phyloP scores from a whole-genome alignment of 2,888 invertebrate genomes.

The Periphyllus acericola region DNA sequence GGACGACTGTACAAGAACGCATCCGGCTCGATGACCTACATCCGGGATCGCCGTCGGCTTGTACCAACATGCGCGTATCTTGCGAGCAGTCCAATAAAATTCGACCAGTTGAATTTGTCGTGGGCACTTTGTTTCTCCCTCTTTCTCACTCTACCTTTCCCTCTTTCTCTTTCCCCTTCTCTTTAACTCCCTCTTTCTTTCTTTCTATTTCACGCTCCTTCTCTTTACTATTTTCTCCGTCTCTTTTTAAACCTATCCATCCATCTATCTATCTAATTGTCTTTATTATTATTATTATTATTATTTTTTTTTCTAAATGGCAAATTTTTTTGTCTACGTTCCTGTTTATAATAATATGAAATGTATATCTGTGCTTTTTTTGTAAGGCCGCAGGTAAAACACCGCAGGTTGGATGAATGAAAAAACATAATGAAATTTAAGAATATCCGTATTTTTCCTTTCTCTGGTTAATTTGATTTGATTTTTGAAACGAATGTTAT shows the following conservation, averaged over 20 bases:
- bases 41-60: conserved; percentile 57
- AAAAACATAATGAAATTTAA: too few relatives aligned
- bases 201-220: background rate
- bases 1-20: conserved; percentile 48
- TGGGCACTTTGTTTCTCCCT: background rate
- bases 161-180: background rate
- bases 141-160: background rate
- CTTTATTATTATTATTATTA: background rate
- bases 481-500: too few relatives aligned
- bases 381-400: too few relatives aligned
- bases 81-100: conserved; percentile 46
- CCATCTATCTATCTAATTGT: background rate
- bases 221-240: background rate
- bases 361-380: too few relatives aligned
- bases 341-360: too few relatives aligned
- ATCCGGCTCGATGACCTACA: conserved; percentile 62
- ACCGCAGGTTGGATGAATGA: too few relatives aligned
- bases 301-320: too few relatives aligned
- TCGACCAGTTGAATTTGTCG: conserved; percentile 56
- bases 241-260: background rate
- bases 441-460: too few relatives aligned
- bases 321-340: too few relatives aligned
- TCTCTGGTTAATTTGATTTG: too few relatives aligned
- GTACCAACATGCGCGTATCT: conserved; percentile 42
- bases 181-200: background rate